A percentile compares a stretch with the other conserved stretches of the same genome.
phyloP scores from a whole-genome alignment of 1,140 invertebrate genomes.

The Lepidurus packardi region DNA sequence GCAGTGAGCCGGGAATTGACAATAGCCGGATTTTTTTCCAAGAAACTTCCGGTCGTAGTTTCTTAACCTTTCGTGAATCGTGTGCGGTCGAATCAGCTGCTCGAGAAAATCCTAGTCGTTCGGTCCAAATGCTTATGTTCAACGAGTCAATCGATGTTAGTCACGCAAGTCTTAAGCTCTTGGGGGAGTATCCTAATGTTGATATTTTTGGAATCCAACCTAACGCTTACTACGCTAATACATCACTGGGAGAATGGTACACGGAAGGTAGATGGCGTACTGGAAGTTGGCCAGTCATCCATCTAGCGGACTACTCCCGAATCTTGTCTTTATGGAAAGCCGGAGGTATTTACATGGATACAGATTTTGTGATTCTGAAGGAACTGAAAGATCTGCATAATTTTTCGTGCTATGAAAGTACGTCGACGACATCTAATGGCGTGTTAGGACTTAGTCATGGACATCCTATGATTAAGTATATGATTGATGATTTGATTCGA shows the following conservation, averaged over 20 bases:
- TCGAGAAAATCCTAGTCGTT: slow-evolving; percentile 26
- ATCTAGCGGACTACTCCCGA: slow-evolving; percentile 62
- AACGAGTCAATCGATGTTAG: background rate
- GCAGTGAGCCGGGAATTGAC: background rate
- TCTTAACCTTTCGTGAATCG: slow-evolving; percentile 25
- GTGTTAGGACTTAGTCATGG: slow-evolving; percentile 22
- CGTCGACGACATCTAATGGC: background rate
- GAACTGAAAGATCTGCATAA: slow-evolving; percentile 30
- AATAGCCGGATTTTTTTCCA: slow-evolving; percentile 27
- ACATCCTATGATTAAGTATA: background rate
- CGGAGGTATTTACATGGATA: slow-evolving; percentile 69
- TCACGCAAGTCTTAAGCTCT: background rate
- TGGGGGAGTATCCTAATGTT: slow-evolving; percentile 48
- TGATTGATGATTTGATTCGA: background rate
- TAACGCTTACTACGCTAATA: slow-evolving; percentile 52
- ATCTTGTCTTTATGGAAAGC: slow-evolving; percentile 68
- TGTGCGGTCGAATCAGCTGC: slow-evolving; percentile 33
- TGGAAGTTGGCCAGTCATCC: slow-evolving; percentile 52
- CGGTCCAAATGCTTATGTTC: slow-evolving; percentile 28
- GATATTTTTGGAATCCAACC: slow-evolving; percentile 52
- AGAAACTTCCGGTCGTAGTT: slow-evolving; percentile 27
- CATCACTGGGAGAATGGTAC: slow-evolving; percentile 58
- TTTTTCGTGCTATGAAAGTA: slow-evolving; percentile 24
- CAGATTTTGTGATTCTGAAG: slow-evolving; percentile 63
- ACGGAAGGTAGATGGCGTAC: slow-evolving; percentile 49